phyloP scores from a whole-genome alignment of 2,113 vertebrate species.

The Ibidorhyncha struthersii region DNA sequence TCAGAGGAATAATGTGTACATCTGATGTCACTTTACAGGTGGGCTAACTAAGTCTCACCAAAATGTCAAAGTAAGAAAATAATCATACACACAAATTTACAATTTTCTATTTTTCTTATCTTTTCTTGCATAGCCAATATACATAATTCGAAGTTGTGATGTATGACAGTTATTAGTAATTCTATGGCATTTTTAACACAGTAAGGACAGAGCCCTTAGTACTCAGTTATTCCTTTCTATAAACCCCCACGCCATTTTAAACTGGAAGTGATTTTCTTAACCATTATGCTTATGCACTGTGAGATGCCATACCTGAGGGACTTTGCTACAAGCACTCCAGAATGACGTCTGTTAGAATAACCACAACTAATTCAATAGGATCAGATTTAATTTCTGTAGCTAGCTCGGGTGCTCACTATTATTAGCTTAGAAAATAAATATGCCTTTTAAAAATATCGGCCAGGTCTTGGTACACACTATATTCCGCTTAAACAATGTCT shows the following conservation, averaged over 20 bases:
- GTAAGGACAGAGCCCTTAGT: neutral
- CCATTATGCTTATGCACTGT: neutral
- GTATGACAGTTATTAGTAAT: neutral
- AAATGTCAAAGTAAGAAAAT: neutral
- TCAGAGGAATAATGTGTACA: neutral
- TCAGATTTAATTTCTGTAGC: neutral
- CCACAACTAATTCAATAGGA: neutral
- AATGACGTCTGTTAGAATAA: neutral
- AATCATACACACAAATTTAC: neutral
- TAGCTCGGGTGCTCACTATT: neutral
- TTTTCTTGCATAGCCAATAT: neutral
- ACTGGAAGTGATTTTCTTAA: neutral
- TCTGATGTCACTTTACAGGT: neutral
- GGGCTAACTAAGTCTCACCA: neutral
- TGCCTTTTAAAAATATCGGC: neutral
- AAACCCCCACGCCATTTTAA: neutral
- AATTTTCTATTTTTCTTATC: neutral
- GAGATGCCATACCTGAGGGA: neutral
- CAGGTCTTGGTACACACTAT: neutral
- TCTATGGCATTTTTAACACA: neutral
- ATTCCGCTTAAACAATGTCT: neutral
- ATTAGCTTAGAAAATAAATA: neutral
- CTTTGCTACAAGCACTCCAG: neutral
- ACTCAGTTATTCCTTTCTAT: neutral
- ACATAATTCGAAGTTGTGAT: neutral